Evolutionary conservation across 2,797 vertebrate genomes (phyloP).

Genomic region (Hipposideros larvatus): DNA sequence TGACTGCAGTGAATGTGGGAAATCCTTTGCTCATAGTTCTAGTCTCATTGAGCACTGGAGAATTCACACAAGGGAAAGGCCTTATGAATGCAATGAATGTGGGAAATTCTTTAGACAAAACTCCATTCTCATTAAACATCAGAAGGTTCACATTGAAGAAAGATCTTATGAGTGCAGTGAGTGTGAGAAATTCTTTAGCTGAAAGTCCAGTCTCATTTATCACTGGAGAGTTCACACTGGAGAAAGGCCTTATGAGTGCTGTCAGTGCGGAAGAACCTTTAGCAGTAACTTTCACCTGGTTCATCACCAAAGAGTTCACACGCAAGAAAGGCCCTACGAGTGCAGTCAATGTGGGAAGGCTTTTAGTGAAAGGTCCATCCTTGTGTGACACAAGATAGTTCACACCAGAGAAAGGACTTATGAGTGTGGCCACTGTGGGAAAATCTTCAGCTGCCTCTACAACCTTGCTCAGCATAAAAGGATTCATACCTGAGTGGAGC

Average conservation of each 20-base stretch:
- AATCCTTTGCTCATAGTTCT: slow-evolving; percentile 57
- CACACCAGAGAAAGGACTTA: slow-evolving; percentile 46
- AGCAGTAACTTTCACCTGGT: slow-evolving; percentile 34
- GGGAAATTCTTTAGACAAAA: slow-evolving; percentile 63
- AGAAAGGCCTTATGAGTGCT: slow-evolving; percentile 57
- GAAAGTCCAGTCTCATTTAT: slow-evolving; percentile 30
- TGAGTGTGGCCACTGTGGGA: neutral
- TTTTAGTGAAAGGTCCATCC: slow-evolving; percentile 54
- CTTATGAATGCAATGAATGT: slow-evolving; percentile 47
- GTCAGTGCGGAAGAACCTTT: slow-evolving; percentile 11
- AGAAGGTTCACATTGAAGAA: slow-evolving; percentile 64
- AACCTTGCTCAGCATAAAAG: slow-evolving; percentile 59
- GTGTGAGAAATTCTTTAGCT: slow-evolving; percentile 61
- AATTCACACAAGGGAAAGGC: slow-evolving; percentile 61
- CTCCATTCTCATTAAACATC: slow-evolving; percentile 59
- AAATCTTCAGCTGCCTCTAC: slow-evolving; percentile 39
- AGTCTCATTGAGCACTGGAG: slow-evolving; percentile 57
- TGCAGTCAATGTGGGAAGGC: slow-evolving; percentile 51
- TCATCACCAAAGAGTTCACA: slow-evolving; percentile 57
- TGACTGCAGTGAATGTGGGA: slow-evolving; percentile 53
- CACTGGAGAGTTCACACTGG: slow-evolving; percentile 59
- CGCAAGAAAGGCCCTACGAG: slow-evolving; percentile 27
- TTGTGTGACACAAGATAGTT: slow-evolving; percentile 39
- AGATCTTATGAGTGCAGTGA: slow-evolving; percentile 55
- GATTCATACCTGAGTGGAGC: slow-evolving; percentile 27